Conservation (phyloP, 2,113 vertebrate species). For the Oryzias melastigma region DNA sequence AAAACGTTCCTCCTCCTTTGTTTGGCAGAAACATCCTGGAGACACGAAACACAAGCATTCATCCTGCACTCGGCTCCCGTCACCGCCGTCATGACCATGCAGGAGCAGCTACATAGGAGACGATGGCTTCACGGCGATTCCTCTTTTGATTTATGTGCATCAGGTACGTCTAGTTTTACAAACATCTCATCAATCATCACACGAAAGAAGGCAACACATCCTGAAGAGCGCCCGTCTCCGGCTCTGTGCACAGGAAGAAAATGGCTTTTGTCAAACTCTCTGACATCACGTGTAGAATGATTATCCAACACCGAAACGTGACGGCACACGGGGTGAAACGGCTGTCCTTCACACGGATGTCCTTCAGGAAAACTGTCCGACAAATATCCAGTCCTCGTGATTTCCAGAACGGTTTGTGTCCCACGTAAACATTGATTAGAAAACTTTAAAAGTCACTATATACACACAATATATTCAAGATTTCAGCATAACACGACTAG, state of each 20-base stretch:
- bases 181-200: conserved; percentile 40
- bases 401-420: too few species aligned
- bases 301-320: conserved; percentile 21
- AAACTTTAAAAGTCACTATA: too few species aligned
- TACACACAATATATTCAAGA: too few species aligned
- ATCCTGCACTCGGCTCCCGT: conserved; percentile 21
- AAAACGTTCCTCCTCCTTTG: neutral
- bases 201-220: conserved; percentile 51
- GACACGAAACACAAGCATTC: conserved; percentile 18
- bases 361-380: neutral
- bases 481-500: too few species aligned
- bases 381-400: too few species aligned
- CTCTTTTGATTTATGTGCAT: conserved; percentile 46
- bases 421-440: too few species aligned
- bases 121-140: conserved; percentile 21
- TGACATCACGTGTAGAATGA: conserved; percentile 5
- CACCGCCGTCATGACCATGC: conserved; percentile 35
- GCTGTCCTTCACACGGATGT: conserved; percentile 17
- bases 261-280: conserved; percentile 65
- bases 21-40: conserved; percentile 16
- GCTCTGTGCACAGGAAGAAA: conserved; percentile 60
- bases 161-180: conserved; percentile 14
- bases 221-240: conserved; percentile 39
- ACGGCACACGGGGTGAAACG: neutral
- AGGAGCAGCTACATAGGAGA: conserved; percentile 20